Base-by-base conservation (phyloP, 64 coral and sea anemone genomes). In the Platygyra sinensis region DNA sequence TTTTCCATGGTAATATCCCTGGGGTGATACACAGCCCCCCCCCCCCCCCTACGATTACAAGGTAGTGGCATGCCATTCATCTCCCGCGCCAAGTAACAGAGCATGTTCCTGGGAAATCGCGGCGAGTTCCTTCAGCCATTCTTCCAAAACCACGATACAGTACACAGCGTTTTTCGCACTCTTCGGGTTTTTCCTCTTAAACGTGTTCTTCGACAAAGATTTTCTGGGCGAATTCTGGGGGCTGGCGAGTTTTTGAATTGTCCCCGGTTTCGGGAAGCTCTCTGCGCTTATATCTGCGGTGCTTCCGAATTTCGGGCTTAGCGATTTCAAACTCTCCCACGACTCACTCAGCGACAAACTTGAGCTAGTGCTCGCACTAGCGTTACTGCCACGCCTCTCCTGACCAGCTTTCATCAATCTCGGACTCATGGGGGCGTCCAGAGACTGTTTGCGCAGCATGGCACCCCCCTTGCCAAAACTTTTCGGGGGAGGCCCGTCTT, bases 101-200 rank as follows among this genome's bases (percentile, higher is more conserved):
- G 97, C 89, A 79, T 99, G 97, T 52, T 99, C 97, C 62, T 96
- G 94, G 62, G 97, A 99, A 60, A 99, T 96, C 14, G 97, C 97
- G 19, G 97, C 97, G 17, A 99, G 88, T 51, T 99, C 97, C 36
- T 99, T 99, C 42, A 99, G 60, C 97, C 97, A 99, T 39, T 99
- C 97, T 46, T 99, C 94, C 85, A 99, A 83, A 16, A 99, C 91
- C 14, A 99, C 73, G 25, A 88, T 86, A 82, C 97, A 96, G 61
- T 99, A 99, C 30, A 99, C 92, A 20, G 97, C 91, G 55, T 99
- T 96, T 75, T 99, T 99, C 11, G 93, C 90, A 15, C 61, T 88
- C 72, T 91, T 99, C 19, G 88, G 80, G 24, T 89, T 95, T 76
- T 91, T 99, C 54, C 97, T 80, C 46, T 90, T 93, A 30, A 83